Percentiles rank a stretch among this genome's conserved stretches.
Conservation (phyloP, 2,888 invertebrate species). For the Sesia apiformis region DNA sequence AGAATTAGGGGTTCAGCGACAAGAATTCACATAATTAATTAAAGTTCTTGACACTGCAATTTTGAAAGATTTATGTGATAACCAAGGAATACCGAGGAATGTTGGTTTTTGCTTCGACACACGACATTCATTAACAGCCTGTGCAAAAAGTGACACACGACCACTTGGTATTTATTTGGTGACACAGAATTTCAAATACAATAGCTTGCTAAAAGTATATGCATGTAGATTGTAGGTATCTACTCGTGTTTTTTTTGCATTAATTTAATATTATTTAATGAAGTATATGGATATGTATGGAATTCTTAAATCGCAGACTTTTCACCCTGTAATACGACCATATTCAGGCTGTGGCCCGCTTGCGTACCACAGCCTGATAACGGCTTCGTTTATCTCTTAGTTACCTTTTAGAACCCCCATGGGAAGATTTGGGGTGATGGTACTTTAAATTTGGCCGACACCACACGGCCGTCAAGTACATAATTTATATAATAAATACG, state of each 20-base stretch:
- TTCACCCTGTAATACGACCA: too few species aligned
- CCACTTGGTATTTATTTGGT: not conserved
- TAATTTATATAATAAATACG: too few species aligned
- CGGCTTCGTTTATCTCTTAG: too few species aligned
- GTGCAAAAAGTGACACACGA: constrained; percentile 1
- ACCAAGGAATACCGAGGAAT: constrained; percentile 20
- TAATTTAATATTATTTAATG: too few species aligned
- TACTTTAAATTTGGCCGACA: not conserved
- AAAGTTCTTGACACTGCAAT: constrained; percentile 39
- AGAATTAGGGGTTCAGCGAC: constrained; percentile 10
- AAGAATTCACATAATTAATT: constrained; percentile 61
- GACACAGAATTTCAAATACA: too few species aligned
- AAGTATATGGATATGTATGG: too few species aligned
- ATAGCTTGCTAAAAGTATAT: too few species aligned
- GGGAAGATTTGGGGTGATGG: not conserved
- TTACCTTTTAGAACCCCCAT: not conserved
- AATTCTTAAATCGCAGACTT: too few species aligned
- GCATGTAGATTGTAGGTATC: too few species aligned
- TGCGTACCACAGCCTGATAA: too few species aligned
- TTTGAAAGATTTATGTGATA: constrained; percentile 47
- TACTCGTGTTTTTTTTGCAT: too few species aligned
- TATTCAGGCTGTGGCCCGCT: too few species aligned
- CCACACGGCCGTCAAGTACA: not conserved
- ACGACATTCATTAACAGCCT: constrained; percentile 51
- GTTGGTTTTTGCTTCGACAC: constrained; percentile 56